phyloP scores from a whole-genome alignment of 2,113 vertebrate species.

The Lasiurus cinereus region DNA sequence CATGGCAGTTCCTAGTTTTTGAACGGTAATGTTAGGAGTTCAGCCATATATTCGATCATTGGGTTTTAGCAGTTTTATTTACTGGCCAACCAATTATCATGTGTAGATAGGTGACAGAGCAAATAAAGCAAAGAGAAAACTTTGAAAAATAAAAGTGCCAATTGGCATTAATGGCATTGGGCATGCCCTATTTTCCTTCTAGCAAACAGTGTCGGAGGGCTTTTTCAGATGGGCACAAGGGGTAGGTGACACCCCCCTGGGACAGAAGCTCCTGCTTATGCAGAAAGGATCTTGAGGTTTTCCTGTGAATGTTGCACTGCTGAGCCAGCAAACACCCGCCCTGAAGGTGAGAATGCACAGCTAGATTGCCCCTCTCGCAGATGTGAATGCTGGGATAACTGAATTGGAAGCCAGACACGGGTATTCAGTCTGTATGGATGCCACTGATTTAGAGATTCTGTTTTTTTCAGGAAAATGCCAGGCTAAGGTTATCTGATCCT shows the following conservation, averaged over 20 bases:
- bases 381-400: no score
- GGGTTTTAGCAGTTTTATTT: background rate
- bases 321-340: background rate
- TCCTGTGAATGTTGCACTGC: background rate
- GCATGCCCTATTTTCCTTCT: background rate
- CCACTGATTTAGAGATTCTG: background rate
- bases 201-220: background rate
- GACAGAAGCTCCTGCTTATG: background rate
- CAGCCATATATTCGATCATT: slow-evolving; percentile 10
- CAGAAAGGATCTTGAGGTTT: background rate
- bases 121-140: background rate
- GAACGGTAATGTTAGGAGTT: background rate
- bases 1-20: background rate
- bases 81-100: background rate
- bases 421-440: background rate
- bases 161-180: background rate
- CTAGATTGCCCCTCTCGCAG: no score
- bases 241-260: background rate
- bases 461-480: background rate
- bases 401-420: background rate
- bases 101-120: background rate
- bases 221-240: background rate
- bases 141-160: background rate
- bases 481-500: background rate
- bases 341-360: background rate